A percentile compares a stretch with the other conserved stretches of the same genome.
Conservation (phyloP, 1,140 invertebrate genomes). For the Mizuhopecten yessoensis region DNA sequence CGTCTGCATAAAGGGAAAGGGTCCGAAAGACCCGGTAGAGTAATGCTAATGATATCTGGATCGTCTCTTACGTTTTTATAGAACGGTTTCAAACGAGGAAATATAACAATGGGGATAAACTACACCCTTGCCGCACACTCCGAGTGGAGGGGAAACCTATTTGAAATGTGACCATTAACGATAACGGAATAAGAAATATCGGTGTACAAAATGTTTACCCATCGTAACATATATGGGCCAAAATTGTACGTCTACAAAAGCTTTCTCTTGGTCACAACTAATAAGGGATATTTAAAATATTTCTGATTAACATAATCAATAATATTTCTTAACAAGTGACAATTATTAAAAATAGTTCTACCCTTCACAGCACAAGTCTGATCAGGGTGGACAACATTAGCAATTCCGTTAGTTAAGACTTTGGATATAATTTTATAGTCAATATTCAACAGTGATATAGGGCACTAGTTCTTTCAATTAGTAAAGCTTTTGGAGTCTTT, state of each 20-base stretch:
- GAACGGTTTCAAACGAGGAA: constrained; percentile 80
- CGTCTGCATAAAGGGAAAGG: too few relatives aligned
- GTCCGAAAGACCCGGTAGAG: neutral
- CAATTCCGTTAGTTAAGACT: constrained; percentile 59
- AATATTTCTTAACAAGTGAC: constrained; percentile 55
- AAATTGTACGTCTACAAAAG: constrained; percentile 48
- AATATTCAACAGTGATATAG: constrained; percentile 69
- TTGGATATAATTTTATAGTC: constrained; percentile 71
- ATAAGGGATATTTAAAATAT: neutral
- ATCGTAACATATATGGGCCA: constrained; percentile 55
- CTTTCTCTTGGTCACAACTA: neutral
- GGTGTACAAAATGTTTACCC: constrained; percentile 51
- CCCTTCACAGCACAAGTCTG: constrained; percentile 57
- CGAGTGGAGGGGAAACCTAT: constrained; percentile 67
- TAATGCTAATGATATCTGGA: neutral
- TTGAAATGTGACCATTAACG: constrained; percentile 57
- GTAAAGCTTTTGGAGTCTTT: neutral
- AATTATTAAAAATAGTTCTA: constrained; percentile 60
- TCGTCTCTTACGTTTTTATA: constrained; percentile 43
- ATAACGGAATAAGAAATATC: neutral
- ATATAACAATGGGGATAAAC: constrained; percentile 80
- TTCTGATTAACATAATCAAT: constrained; percentile 56
- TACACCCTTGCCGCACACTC: constrained; percentile 81
- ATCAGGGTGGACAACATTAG: constrained; percentile 54
- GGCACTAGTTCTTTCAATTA: neutral